Conservation (phyloP, 2,888 invertebrate species). For the Antitype chi region DNA sequence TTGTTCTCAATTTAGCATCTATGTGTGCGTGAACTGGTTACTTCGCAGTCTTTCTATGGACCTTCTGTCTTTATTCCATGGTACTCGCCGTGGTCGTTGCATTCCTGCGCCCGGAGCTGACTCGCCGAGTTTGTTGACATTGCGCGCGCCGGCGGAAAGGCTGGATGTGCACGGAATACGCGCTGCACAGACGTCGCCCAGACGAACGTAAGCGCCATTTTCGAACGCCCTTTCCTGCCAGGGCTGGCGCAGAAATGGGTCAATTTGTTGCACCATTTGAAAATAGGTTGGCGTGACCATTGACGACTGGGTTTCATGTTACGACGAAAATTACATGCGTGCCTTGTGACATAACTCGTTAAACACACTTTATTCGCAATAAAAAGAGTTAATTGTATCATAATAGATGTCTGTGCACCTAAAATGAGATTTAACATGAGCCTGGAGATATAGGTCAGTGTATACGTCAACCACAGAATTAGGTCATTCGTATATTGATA, state of each 20-base stretch:
- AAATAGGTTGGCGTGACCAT: conserved; percentile 45
- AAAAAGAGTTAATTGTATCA: conserved; percentile 44
- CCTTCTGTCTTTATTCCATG: conserved; percentile 44
- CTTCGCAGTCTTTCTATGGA: neutral
- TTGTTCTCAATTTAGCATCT: neutral
- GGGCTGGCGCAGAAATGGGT: conserved; percentile 74
- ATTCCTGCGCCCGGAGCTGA: conserved; percentile 65
- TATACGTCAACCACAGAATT: conserved; percentile 25
- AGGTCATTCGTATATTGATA: conserved; percentile 41
- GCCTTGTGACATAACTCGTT: conserved; percentile 20
- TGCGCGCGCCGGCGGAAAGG: conserved; percentile 76
- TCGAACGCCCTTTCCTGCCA: conserved; percentile 80
- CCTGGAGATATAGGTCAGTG: conserved; percentile 52
- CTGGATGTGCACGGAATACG: conserved; percentile 82
- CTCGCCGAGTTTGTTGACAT: conserved; percentile 73
- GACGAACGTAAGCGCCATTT: conserved; percentile 84
- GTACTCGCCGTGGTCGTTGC: conserved; percentile 57
- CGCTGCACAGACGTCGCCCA: conserved; percentile 83
- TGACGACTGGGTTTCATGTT: conserved; percentile 42
- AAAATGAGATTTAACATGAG: conserved; percentile 28
- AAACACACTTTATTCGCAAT: conserved; percentile 42
- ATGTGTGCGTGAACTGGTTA: neutral
- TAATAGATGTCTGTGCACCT: conserved; percentile 13
- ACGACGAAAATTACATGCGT: conserved; percentile 34
- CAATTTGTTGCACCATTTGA: conserved; percentile 55